Evolutionary conservation across 2,888 invertebrate genomes (phyloP), one percentile per base, ranked within the genome.

Genomic region (Tipula helvola): DNA sequence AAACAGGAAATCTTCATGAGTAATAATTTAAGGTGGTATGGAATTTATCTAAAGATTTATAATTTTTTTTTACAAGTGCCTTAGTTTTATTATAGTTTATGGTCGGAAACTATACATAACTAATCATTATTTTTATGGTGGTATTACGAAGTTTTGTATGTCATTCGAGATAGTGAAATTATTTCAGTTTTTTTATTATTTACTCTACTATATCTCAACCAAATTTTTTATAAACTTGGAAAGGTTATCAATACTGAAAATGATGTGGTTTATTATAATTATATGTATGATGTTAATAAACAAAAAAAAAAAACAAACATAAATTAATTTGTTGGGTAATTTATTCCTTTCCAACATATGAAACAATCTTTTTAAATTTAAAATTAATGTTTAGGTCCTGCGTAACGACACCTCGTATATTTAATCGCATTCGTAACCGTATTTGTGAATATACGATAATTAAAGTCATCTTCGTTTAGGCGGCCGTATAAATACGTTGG

Each of bases 401-500:
- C 18, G 12, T 71, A 71, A 28, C 71, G 71, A 39, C 84, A 84
- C 18, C 41, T 13, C 3, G n/a, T 84, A 84, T 39, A 13, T 41
- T 39, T 39, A n/a, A 84, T 39, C 2, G 84, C 41, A 13, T 84
- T 16, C 8, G 1, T 7, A 4, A 84, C 39, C 7, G 39, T 84
- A 84, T 84, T 84, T n/a, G 84, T 84, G n/a, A 36, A 84, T 84
- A 84, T 41, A n/a, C 84, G 84, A 84, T 84, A 84, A 39, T 84
- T 39, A 10, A 3, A 84, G 5, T 84, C 84, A 2, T 39, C 10
- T n/a, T 84, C 84, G 41, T 84, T n/a, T 7, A 84, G n/a, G 3
- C n/a, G 84, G 13, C 84, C 39, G 89, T 95, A 96, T 0, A 95
- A 93, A 89, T 94, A 95, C 2, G 93, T 92, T 0, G 95, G 95